Evolutionary conservation across 2,888 invertebrate species (phyloP).

Genomic region (Gryllus longicercus): DNA sequence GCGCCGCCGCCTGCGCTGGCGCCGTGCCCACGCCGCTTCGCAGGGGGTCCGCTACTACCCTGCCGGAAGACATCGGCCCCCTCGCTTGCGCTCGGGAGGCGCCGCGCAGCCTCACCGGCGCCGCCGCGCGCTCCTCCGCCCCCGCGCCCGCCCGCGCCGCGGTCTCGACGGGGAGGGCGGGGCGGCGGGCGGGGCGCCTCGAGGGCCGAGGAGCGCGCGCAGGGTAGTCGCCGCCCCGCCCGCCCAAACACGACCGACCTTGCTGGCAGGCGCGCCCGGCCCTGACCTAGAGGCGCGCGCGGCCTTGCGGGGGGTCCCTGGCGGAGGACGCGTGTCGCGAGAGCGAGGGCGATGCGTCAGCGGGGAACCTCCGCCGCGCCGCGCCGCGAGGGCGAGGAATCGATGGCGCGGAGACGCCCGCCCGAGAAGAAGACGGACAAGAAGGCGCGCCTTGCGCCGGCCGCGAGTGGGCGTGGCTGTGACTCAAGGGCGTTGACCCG

Average conservation of each 20-base stretch:
- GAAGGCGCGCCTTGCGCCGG: too few species aligned
- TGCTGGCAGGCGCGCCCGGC: neutral
- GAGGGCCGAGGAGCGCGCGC: neutral
- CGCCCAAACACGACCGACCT: neutral
- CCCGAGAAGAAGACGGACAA: too few species aligned
- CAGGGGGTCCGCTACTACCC: constrained; percentile 33
- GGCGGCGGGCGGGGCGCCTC: neutral
- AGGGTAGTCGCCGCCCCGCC: constrained; percentile 18
- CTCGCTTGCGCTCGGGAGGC: neutral
- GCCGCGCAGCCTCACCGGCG: neutral
- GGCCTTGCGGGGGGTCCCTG: neutral
- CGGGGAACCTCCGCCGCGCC: neutral
- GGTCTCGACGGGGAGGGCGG: neutral
- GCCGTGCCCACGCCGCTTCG: constrained; percentile 32
- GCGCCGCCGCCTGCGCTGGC: constrained; percentile 25
- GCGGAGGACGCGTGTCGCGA: neutral
- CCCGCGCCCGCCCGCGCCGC: neutral
- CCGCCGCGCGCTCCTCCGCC: neutral
- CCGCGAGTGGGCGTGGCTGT: too few species aligned
- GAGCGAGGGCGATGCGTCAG: neutral
- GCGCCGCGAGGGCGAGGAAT: too few species aligned
- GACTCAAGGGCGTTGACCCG: too few species aligned
- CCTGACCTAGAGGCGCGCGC: neutral
- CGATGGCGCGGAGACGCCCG: too few species aligned
- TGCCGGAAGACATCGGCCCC: constrained; percentile 29